A percentile compares a stretch with the other conserved stretches of the same genome.
These are phyloP conservation scores for Coracopsis vasa DNA, from an alignment of 2,113 vertebrate species.

Conservation along the genomic window DNA sequence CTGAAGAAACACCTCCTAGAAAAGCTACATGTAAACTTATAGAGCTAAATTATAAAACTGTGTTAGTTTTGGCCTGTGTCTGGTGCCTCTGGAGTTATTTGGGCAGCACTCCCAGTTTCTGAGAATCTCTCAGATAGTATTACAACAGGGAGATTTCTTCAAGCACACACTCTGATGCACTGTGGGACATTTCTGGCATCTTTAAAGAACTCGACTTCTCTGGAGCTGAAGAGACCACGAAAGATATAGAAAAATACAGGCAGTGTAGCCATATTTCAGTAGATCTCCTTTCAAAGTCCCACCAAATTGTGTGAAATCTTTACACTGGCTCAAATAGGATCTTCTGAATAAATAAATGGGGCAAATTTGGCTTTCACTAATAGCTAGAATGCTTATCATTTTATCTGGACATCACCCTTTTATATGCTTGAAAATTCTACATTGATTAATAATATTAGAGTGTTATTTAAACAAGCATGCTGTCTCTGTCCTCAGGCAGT, in stretches of 20 bases:
- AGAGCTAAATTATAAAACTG: background rate
- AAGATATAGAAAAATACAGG: background rate
- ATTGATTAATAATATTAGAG: background rate
- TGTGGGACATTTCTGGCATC: background rate
- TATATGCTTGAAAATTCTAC: background rate
- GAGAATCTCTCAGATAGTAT: slow-evolving; percentile 29
- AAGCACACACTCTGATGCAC: background rate
- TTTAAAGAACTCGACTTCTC: background rate
- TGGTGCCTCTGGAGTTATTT: slow-evolving; percentile 13
- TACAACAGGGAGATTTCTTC: slow-evolving; percentile 5
- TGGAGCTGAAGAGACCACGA: background rate
- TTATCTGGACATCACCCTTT: background rate
- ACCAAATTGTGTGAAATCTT: background rate
- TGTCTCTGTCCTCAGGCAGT: background rate
- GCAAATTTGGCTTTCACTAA: background rate
- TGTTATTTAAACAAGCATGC: background rate
- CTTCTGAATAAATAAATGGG: background rate
- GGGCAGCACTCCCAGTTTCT: background rate
- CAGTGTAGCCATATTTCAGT: background rate
- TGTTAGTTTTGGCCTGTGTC: slow-evolving; percentile 1
- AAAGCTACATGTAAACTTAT: background rate
- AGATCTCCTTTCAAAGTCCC: background rate
- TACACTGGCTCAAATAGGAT: background rate
- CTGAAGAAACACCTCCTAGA: background rate
- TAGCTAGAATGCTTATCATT: background rate